Conservation (phyloP, 92 coral and sea anemone genomes). For the Galaxea fascicularis region DNA sequence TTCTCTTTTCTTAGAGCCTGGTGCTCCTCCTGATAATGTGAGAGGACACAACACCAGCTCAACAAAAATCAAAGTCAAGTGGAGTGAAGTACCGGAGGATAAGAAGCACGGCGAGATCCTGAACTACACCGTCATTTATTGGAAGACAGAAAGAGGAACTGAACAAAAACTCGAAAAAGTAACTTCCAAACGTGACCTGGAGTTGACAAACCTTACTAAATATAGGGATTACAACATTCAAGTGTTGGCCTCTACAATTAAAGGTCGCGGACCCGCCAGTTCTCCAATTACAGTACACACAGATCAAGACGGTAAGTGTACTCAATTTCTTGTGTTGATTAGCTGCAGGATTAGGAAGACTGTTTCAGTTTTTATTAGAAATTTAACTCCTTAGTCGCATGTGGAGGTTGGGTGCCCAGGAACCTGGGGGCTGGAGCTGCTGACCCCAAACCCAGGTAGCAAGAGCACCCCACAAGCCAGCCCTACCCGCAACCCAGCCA, state of each 20-base stretch:
- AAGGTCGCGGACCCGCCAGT: constrained; percentile 24
- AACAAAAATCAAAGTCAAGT: constrained; percentile 9
- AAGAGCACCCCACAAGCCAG: too few species aligned
- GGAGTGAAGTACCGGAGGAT: constrained; percentile 11
- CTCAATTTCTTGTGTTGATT: neutral
- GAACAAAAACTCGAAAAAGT: neutral
- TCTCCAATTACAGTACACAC: neutral
- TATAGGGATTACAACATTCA: neutral
- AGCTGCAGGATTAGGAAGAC: too few species aligned
- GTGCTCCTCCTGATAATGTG: constrained; percentile 12
- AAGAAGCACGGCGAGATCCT: constrained; percentile 13
- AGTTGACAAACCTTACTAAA: neutral
- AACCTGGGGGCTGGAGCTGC: too few species aligned
- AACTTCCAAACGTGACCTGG: neutral
- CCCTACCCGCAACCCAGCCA: too few species aligned
- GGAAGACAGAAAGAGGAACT: neutral
- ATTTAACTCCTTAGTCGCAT: too few species aligned
- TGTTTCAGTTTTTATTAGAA: too few species aligned
- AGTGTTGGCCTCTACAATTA: constrained; percentile 19
- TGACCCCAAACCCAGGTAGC: too few species aligned
- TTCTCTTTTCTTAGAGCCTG: constrained; percentile 7
- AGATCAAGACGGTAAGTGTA: constrained; percentile 36
- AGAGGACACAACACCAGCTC: constrained; percentile 13
- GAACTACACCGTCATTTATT: constrained; percentile 22
- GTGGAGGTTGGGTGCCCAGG: too few species aligned